These are phyloP conservation scores for Polia nebulosa DNA, from an alignment of 2,888 invertebrate species.

Conservation along the genomic window DNA sequence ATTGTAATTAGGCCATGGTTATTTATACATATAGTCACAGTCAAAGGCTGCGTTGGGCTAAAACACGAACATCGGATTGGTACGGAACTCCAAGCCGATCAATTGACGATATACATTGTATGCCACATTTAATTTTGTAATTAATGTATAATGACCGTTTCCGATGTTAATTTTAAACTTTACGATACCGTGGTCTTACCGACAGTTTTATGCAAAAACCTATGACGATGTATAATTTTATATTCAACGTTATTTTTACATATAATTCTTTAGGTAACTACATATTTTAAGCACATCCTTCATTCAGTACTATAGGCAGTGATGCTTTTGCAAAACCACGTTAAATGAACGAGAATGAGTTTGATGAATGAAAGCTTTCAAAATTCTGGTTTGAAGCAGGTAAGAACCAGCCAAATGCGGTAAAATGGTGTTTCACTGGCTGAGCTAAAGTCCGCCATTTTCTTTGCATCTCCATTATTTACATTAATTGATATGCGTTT, in stretches of 20 bases:
- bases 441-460: slow-evolving; percentile 36
- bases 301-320: slow-evolving; percentile 20
- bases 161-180: slow-evolving; percentile 33
- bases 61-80: slow-evolving; percentile 45
- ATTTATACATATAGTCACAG: slow-evolving; percentile 33
- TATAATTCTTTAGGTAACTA: slow-evolving; percentile 17
- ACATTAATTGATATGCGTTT: slow-evolving; percentile 51
- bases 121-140: slow-evolving; percentile 53
- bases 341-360: slow-evolving; percentile 58
- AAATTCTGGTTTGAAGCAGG: slow-evolving; percentile 47
- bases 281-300: slow-evolving; percentile 20
- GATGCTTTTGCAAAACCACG: slow-evolving; percentile 48
- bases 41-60: slow-evolving; percentile 13
- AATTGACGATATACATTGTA: slow-evolving; percentile 58
- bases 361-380: slow-evolving; percentile 60
- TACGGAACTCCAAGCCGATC: slow-evolving; percentile 47
- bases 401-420: slow-evolving; percentile 48
- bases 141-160: slow-evolving; percentile 42
- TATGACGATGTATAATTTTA: slow-evolving; percentile 24
- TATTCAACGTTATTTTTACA: slow-evolving; percentile 29
- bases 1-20: not conserved
- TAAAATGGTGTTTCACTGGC: slow-evolving; percentile 31
- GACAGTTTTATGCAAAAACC: slow-evolving; percentile 40
- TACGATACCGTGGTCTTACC: slow-evolving; percentile 34
- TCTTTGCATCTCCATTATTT: slow-evolving; percentile 43